Evolutionary conservation across 2,797 vertebrate genomes (phyloP), one percentile per base, ranked within the genome.

Genomic region (Xerus rutilus): DNA sequence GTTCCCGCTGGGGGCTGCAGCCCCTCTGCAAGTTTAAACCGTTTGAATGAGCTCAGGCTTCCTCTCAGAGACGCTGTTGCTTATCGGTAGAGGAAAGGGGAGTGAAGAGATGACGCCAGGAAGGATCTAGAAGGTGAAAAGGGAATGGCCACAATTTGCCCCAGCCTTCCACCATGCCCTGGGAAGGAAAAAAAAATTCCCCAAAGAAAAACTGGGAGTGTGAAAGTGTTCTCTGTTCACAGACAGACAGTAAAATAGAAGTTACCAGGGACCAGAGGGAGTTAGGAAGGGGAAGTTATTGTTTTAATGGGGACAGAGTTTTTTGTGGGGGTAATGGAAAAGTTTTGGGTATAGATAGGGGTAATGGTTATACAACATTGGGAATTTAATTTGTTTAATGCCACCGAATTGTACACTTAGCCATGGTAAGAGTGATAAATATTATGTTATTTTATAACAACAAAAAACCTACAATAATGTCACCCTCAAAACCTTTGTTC

Each of bases 1-100:
- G 98, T 98, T 97, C 96, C 74, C 0, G 0, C 18, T 23, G 76
- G 65, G 94, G 82, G 54, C 94, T 89, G 93, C 82, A 89, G 96
- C 94, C 95, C 86, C 92, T 95, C 54, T 47, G 91, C 93, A 87
- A 95, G 94, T 94, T 86, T 89, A 93, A 93, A 94, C 90, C 47
- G 1, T 94, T 95, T 52, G 28, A 72, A 88, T 79, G 67, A 64
- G 54, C 94, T 79, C 78, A 0, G 23, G 90, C 74, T 96, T 83
- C 96, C n/a, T 79, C 88, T 79, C 45, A 4, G 8, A 95, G 81
- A 72, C 9, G 0, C 69, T 28, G 32, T 21, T 62, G 73, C 15
- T 25, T 25, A 35, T 15, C 0, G 1, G 32, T 39, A 12, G 72
- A 54, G 88, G 81, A 49, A 5, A 69, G 35, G 76, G 28, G n/a